Base-by-base conservation (phyloP, 2,797 vertebrate genomes). In the Limnodromus scolopaceus region DNA sequence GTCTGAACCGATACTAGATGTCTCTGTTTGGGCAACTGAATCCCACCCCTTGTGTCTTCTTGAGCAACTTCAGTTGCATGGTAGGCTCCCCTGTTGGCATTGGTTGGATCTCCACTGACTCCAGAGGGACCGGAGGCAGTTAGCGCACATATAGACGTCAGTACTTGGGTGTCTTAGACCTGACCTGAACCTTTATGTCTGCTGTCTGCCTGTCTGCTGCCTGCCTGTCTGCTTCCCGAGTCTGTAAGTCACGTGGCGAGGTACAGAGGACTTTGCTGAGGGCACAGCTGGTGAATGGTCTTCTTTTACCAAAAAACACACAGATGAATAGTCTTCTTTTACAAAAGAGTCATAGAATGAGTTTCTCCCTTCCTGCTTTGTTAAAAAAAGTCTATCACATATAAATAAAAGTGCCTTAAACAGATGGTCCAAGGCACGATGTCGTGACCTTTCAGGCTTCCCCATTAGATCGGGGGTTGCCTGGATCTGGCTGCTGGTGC, bases 91-190 rank as follows among this genome's bases (percentile, higher is more conserved):
- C 16, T 32, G 22, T 45, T n/a, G 57, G 8, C 66, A 63, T 45
- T 68, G 65, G 46, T 16, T 16, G 39, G 32, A 61, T 70, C 24
- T 83, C 34, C 49, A 2, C 51, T 43, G 53, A 46, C 43, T 89
- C 41, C 28, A 45, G 61, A 81, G 17, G n/a, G 27, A 49, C 19
- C 25, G 53, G 53, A 58, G 51, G 32, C 34, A 46, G 17, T 24
- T 34, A 30, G n/a, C 1, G 0, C 18, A 8, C 13, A 10, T 23
- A 16, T 3, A 41, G 25, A 18, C 6, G 7, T 70, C 34, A 30
- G 23, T 45, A 28, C 46, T 28, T 32, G 32, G 3, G 16, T 32
- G 11, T 61, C 53, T 60, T 68, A 46, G 32, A 15, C 4, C 36
- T 71, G 78, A 70, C 5, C 61, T 43, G 20, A 75, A 60, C 20